phyloP scores from a whole-genome alignment of 2,113 vertebrate species.

The Sitta europaea region DNA sequence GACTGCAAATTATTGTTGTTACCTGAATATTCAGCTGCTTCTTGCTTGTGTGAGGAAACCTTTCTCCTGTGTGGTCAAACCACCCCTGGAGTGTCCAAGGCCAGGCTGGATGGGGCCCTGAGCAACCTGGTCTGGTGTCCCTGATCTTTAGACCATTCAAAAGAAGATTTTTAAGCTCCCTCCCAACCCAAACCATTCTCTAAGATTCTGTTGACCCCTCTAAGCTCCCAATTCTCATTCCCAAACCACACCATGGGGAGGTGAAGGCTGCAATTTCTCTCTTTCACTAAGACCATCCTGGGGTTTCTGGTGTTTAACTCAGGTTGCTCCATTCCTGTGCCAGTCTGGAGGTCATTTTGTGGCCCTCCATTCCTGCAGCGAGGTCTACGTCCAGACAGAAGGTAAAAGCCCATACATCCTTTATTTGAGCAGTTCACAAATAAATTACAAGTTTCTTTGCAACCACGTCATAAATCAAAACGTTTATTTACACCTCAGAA shows the following conservation, averaged over 20 bases:
- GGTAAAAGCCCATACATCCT: conserved; percentile 68
- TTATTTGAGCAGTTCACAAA: conserved; percentile 73
- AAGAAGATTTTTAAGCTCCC: background rate
- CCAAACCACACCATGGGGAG: background rate
- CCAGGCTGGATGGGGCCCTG: background rate
- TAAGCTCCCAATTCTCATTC: background rate
- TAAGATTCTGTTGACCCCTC: background rate
- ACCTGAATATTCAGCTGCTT: background rate
- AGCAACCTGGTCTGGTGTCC: background rate
- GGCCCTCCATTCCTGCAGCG: background rate
- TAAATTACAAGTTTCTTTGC: conserved; percentile 71
- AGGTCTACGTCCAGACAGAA: conserved; percentile 10
- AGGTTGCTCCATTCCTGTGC: background rate
- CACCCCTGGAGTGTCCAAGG: background rate
- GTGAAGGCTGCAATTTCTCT: background rate
- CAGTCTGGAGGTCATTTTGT: background rate
- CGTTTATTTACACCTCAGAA: conserved; percentile 68
- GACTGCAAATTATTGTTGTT: background rate
- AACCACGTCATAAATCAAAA: conserved; percentile 66
- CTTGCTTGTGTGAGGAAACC: background rate
- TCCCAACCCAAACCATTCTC: background rate
- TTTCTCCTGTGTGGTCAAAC: background rate
- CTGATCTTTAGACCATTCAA: background rate
- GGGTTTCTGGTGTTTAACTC: background rate
- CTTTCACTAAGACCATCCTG: background rate